Conservation (phyloP, 2,113 vertebrate species). For the Todiramphus saurophagus region DNA sequence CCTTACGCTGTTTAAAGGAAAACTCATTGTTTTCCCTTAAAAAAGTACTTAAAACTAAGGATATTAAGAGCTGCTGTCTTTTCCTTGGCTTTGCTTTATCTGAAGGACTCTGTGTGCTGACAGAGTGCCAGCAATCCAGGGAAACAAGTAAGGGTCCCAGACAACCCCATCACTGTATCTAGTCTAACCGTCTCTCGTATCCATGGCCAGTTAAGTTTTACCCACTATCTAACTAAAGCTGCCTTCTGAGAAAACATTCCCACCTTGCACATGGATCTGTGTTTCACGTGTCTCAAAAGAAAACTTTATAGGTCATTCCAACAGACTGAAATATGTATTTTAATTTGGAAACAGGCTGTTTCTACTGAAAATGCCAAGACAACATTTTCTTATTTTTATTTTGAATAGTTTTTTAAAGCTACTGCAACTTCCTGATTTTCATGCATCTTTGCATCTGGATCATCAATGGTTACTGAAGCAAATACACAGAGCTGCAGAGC, state of each 20-base stretch:
- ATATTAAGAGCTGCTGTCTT: background rate
- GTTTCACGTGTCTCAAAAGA: background rate
- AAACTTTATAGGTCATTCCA: background rate
- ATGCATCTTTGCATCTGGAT: background rate
- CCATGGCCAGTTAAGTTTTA: background rate
- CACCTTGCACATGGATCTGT: background rate
- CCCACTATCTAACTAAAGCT: background rate
- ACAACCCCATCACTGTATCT: background rate
- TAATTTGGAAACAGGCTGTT: background rate
- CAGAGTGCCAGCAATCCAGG: background rate
- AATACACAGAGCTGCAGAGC: background rate
- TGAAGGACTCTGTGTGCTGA: background rate
- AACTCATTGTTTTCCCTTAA: background rate
- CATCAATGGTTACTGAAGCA: background rate
- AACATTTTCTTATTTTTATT: background rate
- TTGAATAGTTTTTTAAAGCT: background rate
- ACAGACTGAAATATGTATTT: background rate
- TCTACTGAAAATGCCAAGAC: background rate
- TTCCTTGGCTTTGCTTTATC: background rate
- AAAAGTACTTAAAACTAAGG: background rate
- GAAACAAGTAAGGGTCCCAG: background rate
- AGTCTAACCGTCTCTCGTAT: background rate
- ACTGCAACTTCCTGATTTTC: background rate
- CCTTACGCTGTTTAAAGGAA: background rate
- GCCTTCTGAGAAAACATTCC: background rate